phyloP scores from a whole-genome alignment of 2,797 vertebrate genomes.

The Sebastolobus alascanus region DNA sequence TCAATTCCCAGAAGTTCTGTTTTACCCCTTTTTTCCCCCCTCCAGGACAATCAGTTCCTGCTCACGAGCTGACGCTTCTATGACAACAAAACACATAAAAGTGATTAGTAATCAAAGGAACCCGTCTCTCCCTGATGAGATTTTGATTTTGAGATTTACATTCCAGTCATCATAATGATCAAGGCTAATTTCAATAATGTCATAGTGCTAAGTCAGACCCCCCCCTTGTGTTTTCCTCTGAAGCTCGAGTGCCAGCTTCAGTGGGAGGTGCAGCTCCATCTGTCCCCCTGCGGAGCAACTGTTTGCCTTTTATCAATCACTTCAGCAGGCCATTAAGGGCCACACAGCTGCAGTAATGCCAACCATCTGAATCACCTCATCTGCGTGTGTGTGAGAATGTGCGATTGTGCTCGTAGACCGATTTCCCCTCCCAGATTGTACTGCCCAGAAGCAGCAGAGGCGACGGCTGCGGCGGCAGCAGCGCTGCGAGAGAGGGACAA shows the following conservation, averaged over 20 bases:
- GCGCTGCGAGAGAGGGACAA: slow-evolving; percentile 43
- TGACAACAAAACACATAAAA: slow-evolving; percentile 49
- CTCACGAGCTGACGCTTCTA: slow-evolving; percentile 27
- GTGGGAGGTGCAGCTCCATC: slow-evolving; percentile 73
- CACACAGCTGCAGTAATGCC: slow-evolving; percentile 73
- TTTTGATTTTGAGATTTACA: slow-evolving; percentile 61
- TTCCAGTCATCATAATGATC: slow-evolving; percentile 51
- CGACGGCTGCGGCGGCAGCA: neutral
- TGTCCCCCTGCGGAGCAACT: slow-evolving; percentile 70
- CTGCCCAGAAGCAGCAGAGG: slow-evolving; percentile 38
- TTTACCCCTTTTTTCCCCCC: neutral
- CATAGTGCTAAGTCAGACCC: slow-evolving; percentile 45
- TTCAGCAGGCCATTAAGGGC: slow-evolving; percentile 76
- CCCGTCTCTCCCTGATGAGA: slow-evolving; percentile 33
- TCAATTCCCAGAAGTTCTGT: slow-evolving; percentile 7
- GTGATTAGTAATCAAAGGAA: slow-evolving; percentile 60
- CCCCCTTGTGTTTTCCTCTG: slow-evolving; percentile 38
- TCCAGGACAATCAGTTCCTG: slow-evolving; percentile 37
- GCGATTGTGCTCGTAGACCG: slow-evolving; percentile 45
- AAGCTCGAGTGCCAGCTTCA: slow-evolving; percentile 61
- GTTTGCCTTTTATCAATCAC: slow-evolving; percentile 83
- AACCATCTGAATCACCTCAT: slow-evolving; percentile 72
- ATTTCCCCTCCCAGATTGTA: slow-evolving; percentile 49
- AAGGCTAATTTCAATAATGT: slow-evolving; percentile 59
- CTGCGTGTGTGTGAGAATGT: slow-evolving; percentile 57